Conservation (phyloP, 2,797 vertebrate species). For the Moxostoma hubbsi region DNA sequence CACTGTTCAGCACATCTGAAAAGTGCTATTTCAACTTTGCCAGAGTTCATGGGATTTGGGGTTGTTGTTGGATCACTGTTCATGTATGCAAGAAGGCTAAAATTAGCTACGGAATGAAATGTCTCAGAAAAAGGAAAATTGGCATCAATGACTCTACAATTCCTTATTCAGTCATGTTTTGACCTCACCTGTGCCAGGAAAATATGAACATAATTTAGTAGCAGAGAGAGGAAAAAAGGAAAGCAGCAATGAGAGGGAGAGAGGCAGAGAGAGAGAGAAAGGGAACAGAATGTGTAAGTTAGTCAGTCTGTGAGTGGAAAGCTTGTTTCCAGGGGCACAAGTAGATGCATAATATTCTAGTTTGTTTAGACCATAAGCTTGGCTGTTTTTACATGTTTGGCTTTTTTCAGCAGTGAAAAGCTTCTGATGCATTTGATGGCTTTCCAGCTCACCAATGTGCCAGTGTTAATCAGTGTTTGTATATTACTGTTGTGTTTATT, state of each 20-base stretch:
- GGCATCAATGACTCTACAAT: conserved; percentile 57
- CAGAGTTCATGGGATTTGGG: conserved; percentile 44
- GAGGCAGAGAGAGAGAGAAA: not conserved
- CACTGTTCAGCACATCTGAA: conserved; percentile 21
- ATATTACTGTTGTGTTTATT: conserved; percentile 16
- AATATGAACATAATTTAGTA: conserved; percentile 57
- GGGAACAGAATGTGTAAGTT: conserved; percentile 32
- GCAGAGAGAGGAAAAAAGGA: conserved; percentile 31
- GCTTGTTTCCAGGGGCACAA: conserved; percentile 46
- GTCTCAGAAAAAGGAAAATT: conserved; percentile 61
- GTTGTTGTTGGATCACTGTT: conserved; percentile 47
- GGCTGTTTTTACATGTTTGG: conserved; percentile 46
- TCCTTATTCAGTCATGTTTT: conserved; percentile 60
- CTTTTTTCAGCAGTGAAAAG: conserved; percentile 37
- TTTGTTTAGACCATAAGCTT: conserved; percentile 42
- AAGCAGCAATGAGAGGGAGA: conserved; percentile 21
- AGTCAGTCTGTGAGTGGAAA: conserved; percentile 30
- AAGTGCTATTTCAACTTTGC: conserved; percentile 13
- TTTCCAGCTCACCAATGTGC: conserved; percentile 9
- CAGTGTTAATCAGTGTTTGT: conserved; percentile 12
- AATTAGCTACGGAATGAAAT: conserved; percentile 57
- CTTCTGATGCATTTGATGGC: not conserved
- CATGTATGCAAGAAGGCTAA: conserved; percentile 43
- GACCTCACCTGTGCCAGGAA: conserved; percentile 60
- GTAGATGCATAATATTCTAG: conserved; percentile 46